Evolutionary conservation across 1,140 invertebrate genomes (phyloP), one percentile per base, ranked within the genome.

Genomic region (Gryon sp.): DNA sequence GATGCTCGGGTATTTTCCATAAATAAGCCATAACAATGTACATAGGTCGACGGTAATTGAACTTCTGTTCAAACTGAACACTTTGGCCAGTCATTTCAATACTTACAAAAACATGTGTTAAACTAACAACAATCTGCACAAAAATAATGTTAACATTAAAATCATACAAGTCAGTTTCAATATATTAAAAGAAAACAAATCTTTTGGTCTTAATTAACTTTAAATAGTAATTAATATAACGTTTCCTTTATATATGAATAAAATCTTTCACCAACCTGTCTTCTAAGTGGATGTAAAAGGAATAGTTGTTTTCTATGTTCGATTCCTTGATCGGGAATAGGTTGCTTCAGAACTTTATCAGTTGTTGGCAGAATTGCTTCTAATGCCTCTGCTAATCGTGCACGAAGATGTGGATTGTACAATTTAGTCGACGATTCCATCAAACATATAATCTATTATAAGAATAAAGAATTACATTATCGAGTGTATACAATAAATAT

Each of bases 61-160:
- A 99, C 88, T 99, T 99, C 86, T 99, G 96, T 86, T 99, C 97
- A 89, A 99, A 99, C 82, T 95, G 93, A 4, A 99, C 97, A 86
- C 93, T 96, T 85, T 98, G 95, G 0, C 97, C 97, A 1, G 97
- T 98, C 95, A 98, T 97, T 90, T 99, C 97, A 60, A 99, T 99
- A 62, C 95, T 95, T 24, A 99, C 97, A 88, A 99, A 99, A 2
- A 99, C 96, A 82, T 97, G 92, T 14, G 98, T 86, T 40, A 98
- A 88, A 82, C 93, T 93, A 43, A 90, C 87, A 11, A 95, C 92
- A 70, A 97, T 91, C 89, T 94, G 76, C 4, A 14, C n/a, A 32
- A 22, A 22, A 77, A 38, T 18, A 57, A 66, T 65, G 32, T 16
- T 46, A 69, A 63, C n/a, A n/a, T n/a, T n/a, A n/a, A n/a, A n/a